Evolutionary conservation across 2,797 vertebrate genomes (phyloP).

Genomic region (Sebastes steindachneri): DNA sequence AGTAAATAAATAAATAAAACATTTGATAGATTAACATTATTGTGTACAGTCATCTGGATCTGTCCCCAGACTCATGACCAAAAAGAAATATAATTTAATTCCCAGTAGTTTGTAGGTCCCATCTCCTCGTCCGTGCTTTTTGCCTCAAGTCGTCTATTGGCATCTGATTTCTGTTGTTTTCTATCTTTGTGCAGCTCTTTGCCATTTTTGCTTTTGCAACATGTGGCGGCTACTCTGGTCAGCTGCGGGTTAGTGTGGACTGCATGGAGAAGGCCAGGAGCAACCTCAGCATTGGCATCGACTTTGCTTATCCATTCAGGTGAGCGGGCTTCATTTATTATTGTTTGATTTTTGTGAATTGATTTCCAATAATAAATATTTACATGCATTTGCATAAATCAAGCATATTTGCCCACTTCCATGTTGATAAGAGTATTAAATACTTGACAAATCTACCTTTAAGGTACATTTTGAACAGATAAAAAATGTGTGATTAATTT

Average conservation of each 20-base stretch:
- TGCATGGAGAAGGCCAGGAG: constrained; percentile 96
- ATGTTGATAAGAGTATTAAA: too few relatives aligned
- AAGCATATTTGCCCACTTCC: too few relatives aligned
- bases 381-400: too few relatives aligned
- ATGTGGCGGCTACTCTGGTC: constrained; percentile 97
- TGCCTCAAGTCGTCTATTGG: not conserved
- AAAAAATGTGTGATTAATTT: too few relatives aligned
- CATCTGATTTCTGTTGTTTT: not conserved
- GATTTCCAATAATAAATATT: too few relatives aligned
- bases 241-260: constrained; percentile 95
- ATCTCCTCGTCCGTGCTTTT: not conserved
- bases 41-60: not conserved
- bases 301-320: constrained; percentile 97
- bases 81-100: not conserved
- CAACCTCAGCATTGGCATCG: constrained; percentile 93
- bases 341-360: not conserved
- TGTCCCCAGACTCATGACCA: not conserved
- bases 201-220: constrained; percentile 99
- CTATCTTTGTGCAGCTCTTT: constrained; percentile 89
- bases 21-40: not conserved
- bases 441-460: too few relatives aligned
- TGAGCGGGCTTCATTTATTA: constrained; percentile 63
- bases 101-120: not conserved
- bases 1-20: too few relatives aligned
- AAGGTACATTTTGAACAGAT: not conserved